Base-by-base conservation (phyloP, 2,113 vertebrate genomes). In the Myotis yumanensis region DNA sequence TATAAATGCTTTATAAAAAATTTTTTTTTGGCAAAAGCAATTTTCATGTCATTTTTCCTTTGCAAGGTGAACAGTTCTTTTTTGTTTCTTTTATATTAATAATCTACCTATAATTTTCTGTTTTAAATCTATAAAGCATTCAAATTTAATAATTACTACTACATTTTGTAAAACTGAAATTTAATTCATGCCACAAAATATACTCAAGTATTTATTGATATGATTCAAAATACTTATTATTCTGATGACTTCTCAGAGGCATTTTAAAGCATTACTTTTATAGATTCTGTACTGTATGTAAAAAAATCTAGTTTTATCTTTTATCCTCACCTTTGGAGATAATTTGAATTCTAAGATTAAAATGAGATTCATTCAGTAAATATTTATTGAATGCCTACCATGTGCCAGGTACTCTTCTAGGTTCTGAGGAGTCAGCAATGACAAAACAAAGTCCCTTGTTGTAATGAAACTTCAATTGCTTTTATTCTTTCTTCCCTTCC, bases 311-410 rank as follows among this genome's bases (percentile, higher is more conserved):
- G 17, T 89, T 94, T 93, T 82, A 40, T 89, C 16, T 95, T 91
- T 89, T 75, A 73, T 81, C 14, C 28, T 97, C 32, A 77, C 28
- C 22, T 96, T 95, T 86, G 68, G 59, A 11, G 48, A 37, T 79
- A 83, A 52, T 76, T 72, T 54, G 82, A 94, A 84, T 71, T 93
- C 25, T 91, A 40, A 96, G 87, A 93, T 96, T 91, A 92, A 93
- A 94, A 66, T 84, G 51, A 83, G 48, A 77, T 93, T 93, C 25
- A 66, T 87, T 95, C 9, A 89, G 35, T 54, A 85, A 85, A 46
- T 82, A 18, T 90, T 93, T 93, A 43, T 72, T 54, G 71, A 68
- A 16, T 80, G 5, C 16, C 51, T 82, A 1, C 15, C 76, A 5
- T 66, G 35, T 76, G 18, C 46, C 28, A 46, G 77, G 69, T 57